These are phyloP conservation scores for Acipenser transmontanus DNA, from an alignment of 2,797 vertebrate species.

Conservation along the genomic window DNA sequence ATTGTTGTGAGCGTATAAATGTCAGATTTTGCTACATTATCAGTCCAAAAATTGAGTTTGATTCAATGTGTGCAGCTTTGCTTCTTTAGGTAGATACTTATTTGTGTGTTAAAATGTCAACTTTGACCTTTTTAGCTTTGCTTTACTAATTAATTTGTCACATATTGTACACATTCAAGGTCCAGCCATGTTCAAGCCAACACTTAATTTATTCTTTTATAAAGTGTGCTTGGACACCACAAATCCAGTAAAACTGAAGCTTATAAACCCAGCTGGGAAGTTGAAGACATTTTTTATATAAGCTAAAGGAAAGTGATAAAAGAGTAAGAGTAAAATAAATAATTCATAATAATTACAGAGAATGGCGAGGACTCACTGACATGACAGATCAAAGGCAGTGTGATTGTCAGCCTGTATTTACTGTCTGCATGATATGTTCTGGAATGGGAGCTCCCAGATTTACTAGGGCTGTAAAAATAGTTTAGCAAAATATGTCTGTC, in stretches of 20 bases:
- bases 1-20: no score
- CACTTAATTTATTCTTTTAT: not conserved
- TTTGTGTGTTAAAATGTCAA: no score
- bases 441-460: constrained; percentile 50
- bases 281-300: not conserved
- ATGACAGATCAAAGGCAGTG: not conserved
- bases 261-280: not conserved
- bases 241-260: not conserved
- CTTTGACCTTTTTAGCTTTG: no score
- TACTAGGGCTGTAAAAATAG: constrained; percentile 55
- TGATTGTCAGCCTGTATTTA: constrained; percentile 3
- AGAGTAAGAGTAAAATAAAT: not conserved
- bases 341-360: not conserved
- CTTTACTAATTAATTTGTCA: no score
- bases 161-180: no score
- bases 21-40: no score
- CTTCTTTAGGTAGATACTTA: no score
- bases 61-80: no score
- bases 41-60: no score
- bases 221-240: not conserved
- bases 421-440: constrained; percentile 19
- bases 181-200: no score
- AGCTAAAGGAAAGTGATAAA: not conserved
- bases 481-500: constrained; percentile 58
- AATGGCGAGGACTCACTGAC: not conserved